phyloP scores from a whole-genome alignment of 2,113 vertebrate genomes.

The Ariopsis seemanni region DNA sequence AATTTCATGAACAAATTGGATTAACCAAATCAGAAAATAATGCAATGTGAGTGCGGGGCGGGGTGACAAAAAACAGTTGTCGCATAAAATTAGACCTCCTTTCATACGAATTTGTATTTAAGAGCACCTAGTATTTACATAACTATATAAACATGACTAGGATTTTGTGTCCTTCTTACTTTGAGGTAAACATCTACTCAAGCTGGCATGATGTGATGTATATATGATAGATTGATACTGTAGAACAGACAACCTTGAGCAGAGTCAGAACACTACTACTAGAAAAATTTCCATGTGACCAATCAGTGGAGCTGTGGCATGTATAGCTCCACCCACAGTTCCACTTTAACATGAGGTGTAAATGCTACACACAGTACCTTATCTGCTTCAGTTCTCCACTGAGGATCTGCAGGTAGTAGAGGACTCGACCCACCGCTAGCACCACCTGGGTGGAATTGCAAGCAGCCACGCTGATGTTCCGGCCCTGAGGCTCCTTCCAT shows the following conservation, averaged over 20 bases:
- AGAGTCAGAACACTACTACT: background rate
- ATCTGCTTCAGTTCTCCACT: conserved; percentile 93
- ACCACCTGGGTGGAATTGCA: conserved; percentile 96
- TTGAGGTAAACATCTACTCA: background rate
- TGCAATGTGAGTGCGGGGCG: too few relatives aligned
- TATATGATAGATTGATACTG: too few relatives aligned
- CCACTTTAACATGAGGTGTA: background rate
- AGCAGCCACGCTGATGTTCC: conserved; percentile 96
- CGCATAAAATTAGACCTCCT: background rate
- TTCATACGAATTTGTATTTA: background rate
- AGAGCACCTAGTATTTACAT: too few relatives aligned
- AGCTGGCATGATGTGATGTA: background rate
- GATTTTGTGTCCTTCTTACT: too few relatives aligned
- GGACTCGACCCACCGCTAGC: conserved; percentile 89
- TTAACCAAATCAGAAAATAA: too few relatives aligned
- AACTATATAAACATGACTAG: too few relatives aligned
- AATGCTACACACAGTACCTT: conserved; percentile 72
- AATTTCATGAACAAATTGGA: background rate
- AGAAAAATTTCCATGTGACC: background rate
- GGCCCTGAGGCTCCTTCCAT: conserved; percentile 95
- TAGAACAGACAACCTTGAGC: background rate
- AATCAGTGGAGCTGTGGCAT: background rate
- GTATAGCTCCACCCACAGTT: background rate
- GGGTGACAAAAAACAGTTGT: too few relatives aligned
- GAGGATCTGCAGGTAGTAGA: conserved; percentile 95